phyloP scores from a whole-genome alignment of 2,113 vertebrate genomes.

The Rhinoderma darwinii region DNA sequence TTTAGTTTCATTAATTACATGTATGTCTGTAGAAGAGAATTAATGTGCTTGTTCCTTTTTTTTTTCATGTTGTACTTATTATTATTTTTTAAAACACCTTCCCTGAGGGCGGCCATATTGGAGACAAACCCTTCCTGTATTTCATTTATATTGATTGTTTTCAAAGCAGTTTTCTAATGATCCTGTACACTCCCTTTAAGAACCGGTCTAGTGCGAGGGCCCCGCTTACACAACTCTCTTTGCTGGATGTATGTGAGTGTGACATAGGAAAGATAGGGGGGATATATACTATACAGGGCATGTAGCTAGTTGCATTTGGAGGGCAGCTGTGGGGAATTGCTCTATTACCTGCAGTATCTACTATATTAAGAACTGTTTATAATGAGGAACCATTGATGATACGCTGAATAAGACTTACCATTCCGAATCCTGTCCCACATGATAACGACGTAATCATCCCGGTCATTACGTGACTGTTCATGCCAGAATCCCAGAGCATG shows the following conservation, averaged over 20 bases:
- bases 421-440: slow-evolving; percentile 79
- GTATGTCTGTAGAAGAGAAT: too few relatives aligned
- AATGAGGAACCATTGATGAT: not conserved
- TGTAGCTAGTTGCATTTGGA: not conserved
- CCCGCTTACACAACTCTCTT: not conserved
- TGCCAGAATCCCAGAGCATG: slow-evolving; percentile 91
- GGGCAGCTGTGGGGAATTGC: not conserved
- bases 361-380: not conserved
- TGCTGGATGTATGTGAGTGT: not conserved
- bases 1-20: too few relatives aligned
- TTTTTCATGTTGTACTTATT: too few relatives aligned
- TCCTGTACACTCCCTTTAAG: too few relatives aligned
- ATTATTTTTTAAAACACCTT: too few relatives aligned
- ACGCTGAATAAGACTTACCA: slow-evolving; percentile 68
- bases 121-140: too few relatives aligned
- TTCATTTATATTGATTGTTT: too few relatives aligned
- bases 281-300: not conserved
- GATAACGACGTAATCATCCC: slow-evolving; percentile 85
- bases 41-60: too few relatives aligned
- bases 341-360: too few relatives aligned
- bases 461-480: slow-evolving; percentile 86
- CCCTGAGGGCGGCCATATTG: too few relatives aligned
- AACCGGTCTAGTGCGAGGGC: too few relatives aligned
- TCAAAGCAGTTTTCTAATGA: too few relatives aligned
- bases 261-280: not conserved